phyloP scores from a whole-genome alignment of 2,888 invertebrate species.

The Byasa hedistus region DNA sequence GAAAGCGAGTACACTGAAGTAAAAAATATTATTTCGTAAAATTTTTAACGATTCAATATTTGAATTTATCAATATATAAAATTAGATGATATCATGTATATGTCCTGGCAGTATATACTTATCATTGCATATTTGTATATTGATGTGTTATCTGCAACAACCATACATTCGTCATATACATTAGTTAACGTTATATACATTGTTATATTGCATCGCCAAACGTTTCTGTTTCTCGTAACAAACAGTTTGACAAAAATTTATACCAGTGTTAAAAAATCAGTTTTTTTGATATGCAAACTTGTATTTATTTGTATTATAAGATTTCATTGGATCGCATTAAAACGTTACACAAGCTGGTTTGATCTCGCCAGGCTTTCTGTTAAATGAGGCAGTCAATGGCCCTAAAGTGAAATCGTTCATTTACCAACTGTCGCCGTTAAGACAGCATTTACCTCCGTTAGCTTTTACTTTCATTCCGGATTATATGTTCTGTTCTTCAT shows the following conservation, averaged over 20 bases:
- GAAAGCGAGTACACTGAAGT: not conserved
- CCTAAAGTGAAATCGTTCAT: constrained; percentile 20
- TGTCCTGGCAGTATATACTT: too few relatives aligned
- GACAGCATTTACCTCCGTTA: constrained; percentile 4
- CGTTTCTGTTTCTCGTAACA: too few relatives aligned
- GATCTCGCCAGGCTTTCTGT: not conserved
- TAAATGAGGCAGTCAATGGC: constrained; percentile 2
- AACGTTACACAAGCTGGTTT: constrained; percentile 10
- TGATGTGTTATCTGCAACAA: too few relatives aligned
- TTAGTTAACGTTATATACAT: too few relatives aligned
- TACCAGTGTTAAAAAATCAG: too few relatives aligned
- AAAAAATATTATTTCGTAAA: not conserved
- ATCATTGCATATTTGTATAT: too few relatives aligned
- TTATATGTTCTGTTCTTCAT: too few relatives aligned
- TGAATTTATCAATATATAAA: too few relatives aligned
- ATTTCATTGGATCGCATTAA: not conserved
- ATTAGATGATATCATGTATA: too few relatives aligned
- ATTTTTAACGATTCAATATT: not conserved
- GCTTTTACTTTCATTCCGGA: constrained; percentile 10
- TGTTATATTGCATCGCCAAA: too few relatives aligned
- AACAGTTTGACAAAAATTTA: too few relatives aligned
- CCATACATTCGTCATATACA: too few relatives aligned
- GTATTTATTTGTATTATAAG: not conserved
- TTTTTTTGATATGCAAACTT: not conserved
- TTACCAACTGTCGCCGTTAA: constrained; percentile 3